phyloP scores from a whole-genome alignment of 1,140 invertebrate genomes.

The Mactra quadrangularis region DNA sequence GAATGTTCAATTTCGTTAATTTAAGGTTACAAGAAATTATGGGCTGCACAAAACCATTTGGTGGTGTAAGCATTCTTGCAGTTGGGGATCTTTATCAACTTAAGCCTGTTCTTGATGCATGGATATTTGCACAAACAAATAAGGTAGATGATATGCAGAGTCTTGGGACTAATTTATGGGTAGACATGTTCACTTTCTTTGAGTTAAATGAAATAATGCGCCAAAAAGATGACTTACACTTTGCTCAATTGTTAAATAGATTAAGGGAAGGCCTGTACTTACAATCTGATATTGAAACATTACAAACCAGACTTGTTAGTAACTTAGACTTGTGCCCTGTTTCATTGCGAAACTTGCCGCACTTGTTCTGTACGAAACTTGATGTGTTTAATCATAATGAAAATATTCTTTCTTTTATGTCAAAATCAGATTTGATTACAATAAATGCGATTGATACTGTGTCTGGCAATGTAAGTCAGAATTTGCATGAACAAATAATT shows the following conservation, averaged over 20 bases:
- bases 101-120: conserved; percentile 41
- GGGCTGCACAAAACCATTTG: conserved; percentile 59
- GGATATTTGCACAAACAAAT: conserved; percentile 47
- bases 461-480: conserved; percentile 2
- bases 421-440: neutral
- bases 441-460: conserved; percentile 24
- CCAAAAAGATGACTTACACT: no score
- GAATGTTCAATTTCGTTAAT: conserved; percentile 68
- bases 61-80: conserved; percentile 48
- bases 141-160: no score
- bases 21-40: conserved; percentile 65
- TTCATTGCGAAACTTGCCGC: no score
- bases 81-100: conserved; percentile 46
- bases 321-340: no score
- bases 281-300: no score
- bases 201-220: no score
- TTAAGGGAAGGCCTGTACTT: no score
- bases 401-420: neutral
- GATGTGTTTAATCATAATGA: conserved; percentile 28
- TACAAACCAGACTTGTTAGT: no score
- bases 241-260: no score
- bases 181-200: no score
- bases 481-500: neutral
- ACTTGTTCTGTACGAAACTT: no score
- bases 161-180: no score